Percentiles rank a stretch among this genome's conserved stretches.
Conservation (phyloP, 2,797 vertebrate species). For the Chaetodon trifasciatus region DNA sequence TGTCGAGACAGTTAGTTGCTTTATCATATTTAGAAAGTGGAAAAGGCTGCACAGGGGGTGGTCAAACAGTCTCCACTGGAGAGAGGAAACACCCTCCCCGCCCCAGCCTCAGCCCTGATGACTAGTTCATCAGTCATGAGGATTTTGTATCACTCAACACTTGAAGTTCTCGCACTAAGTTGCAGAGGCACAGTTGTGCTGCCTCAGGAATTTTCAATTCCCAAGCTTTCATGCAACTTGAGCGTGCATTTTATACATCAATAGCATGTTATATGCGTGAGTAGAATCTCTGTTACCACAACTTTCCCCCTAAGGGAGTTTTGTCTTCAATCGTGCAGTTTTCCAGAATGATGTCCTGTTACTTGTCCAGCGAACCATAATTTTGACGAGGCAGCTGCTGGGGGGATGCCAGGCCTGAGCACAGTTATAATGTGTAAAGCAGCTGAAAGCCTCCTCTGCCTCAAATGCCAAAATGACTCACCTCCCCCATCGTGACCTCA, state of each 20-base stretch:
- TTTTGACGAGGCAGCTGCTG: constrained; percentile 61
- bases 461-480: constrained; percentile 75
- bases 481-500: constrained; percentile 77
- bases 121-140: constrained; percentile 51
- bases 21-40: constrained; percentile 10
- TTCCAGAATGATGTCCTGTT: constrained; percentile 49
- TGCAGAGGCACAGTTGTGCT: constrained; percentile 6
- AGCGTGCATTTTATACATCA: constrained; percentile 22
- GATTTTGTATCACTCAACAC: constrained; percentile 49
- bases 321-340: constrained; percentile 54
- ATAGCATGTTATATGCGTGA: constrained; percentile 33
- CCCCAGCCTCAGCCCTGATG: constrained; percentile 19
- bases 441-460: constrained; percentile 72
- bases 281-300: constrained; percentile 40
- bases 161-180: neutral
- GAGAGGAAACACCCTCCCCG: constrained; percentile 9
- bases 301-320: constrained; percentile 24
- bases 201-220: constrained; percentile 9
- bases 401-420: constrained; percentile 34
- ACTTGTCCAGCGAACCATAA: constrained; percentile 33
- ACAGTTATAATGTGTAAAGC: constrained; percentile 70
- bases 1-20: neutral
- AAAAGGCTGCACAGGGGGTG: neutral
- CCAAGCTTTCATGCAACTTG: constrained; percentile 22
- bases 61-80: constrained; percentile 1